Base-by-base conservation (phyloP, 2,113 vertebrate genomes). In the Chloebia gouldiae region DNA sequence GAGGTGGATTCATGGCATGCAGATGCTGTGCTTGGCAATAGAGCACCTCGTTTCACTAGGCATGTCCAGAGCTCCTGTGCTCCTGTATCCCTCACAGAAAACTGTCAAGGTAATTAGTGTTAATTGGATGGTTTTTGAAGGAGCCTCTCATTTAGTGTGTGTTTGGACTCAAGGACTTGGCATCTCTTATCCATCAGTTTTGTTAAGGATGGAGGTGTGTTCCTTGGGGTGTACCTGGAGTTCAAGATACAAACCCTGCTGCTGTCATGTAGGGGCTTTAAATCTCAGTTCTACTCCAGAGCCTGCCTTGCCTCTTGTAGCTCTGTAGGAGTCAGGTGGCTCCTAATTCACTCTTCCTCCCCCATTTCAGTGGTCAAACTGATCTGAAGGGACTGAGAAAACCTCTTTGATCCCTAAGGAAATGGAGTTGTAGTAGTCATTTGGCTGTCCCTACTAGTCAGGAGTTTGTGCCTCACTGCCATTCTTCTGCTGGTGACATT, bases 361-460 rank as follows among this genome's bases (percentile, higher is more conserved):
- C 24, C n/a, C 2, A 0, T 83, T 56, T 72, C 39, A 19, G 21
- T 51, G 63, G 2, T 79, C 78, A 9, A 0, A 30, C 9, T 75
- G 47, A 6, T 53, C 19, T 51, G 40, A 50, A 9, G 33, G 54
- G 39, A 13, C 68, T 39, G 28, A 44, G 25, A 65, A 33, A 65
- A 33, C 47, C 39, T 75, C 1, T 60, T n/a, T 47, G 70, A 21
- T 85, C 45, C 13, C 10, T 31, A 11, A 47, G 42, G 45, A 83
- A 24, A 50, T 59, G 25, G 30, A 30, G 23, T 47, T 31, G n/a
- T 24, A 64, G 88, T 33, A 68, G 57, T 42, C 3, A 0, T 0
- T 0, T 50, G 27, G 24, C 57, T 76, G 2, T 72, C 3, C 0
- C 33, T 63, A 0, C 54, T 9, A 6, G 20, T 44, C 42, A 1